phyloP scores from a whole-genome alignment of 2,113 vertebrate genomes.

The Ameiurus melas region DNA sequence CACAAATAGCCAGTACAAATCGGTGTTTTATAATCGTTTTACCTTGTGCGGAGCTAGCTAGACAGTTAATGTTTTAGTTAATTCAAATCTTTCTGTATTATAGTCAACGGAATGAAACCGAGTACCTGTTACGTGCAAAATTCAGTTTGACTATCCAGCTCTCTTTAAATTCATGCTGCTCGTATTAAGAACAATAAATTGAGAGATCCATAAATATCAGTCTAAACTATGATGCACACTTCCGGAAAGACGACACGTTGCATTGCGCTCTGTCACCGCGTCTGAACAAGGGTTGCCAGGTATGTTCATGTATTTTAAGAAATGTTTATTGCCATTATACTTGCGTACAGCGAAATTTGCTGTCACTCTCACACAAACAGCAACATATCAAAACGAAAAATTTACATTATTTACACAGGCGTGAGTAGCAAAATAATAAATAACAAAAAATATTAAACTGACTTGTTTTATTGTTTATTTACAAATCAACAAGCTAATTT shows the following conservation, averaged over 20 bases:
- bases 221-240: slow-evolving; percentile 11
- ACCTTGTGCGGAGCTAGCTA: not conserved
- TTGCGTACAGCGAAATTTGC: not conserved
- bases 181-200: not conserved
- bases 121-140: not conserved
- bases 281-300: slow-evolving; percentile 10
- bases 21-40: not conserved
- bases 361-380: not conserved
- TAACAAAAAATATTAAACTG: not conserved
- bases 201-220: not conserved
- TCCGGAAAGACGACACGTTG: slow-evolving; percentile 35
- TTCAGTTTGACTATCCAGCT: not conserved
- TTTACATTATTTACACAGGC: not conserved
- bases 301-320: not conserved
- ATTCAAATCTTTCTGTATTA: not conserved
- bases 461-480: too few species aligned
- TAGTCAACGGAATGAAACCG: not conserved
- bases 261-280: slow-evolving; percentile 16
- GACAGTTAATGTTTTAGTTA: not conserved
- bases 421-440: not conserved
- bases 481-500: too few species aligned
- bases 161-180: not conserved
- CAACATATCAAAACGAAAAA: not conserved
- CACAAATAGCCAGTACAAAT: not conserved
- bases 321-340: not conserved